phyloP scores from a whole-genome alignment of 2,888 invertebrate genomes.

The Craniophora ligustri region DNA sequence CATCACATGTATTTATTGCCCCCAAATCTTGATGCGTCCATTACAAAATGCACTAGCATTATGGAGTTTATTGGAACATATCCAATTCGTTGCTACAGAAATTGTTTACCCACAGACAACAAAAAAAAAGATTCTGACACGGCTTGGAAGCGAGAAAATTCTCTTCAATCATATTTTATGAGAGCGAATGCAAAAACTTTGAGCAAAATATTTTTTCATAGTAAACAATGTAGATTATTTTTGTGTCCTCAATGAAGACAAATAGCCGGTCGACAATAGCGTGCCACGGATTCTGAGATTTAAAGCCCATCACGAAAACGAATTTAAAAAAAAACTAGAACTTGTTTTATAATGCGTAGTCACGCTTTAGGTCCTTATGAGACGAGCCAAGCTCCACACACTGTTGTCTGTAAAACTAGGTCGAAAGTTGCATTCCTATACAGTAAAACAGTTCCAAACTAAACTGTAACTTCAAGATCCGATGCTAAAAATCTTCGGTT shows the following conservation, averaged over 20 bases:
- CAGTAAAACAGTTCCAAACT: slow-evolving; percentile 1
- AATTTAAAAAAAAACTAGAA: slow-evolving; percentile 21
- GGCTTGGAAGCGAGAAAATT: slow-evolving; percentile 14
- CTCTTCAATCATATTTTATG: slow-evolving; percentile 32
- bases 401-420: slow-evolving; percentile 7
- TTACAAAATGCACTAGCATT: slow-evolving; percentile 58
- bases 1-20: slow-evolving; percentile 59
- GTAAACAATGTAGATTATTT: slow-evolving; percentile 21
- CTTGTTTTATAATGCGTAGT: slow-evolving; percentile 23
- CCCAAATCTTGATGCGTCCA: slow-evolving; percentile 60
- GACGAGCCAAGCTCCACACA: slow-evolving; percentile 10
- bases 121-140: slow-evolving; percentile 17
- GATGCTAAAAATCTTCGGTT: slow-evolving; percentile 7
- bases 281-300: background rate
- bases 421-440: background rate
- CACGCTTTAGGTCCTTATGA: slow-evolving; percentile 29
- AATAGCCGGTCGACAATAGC: background rate
- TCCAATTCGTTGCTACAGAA: slow-evolving; percentile 52
- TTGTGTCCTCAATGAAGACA: slow-evolving; percentile 5
- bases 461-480: background rate
- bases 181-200: slow-evolving; percentile 30
- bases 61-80: slow-evolving; percentile 60
- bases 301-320: background rate
- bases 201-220: slow-evolving; percentile 5
- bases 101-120: slow-evolving; percentile 18